A percentile compares a stretch with the other conserved stretches of the same genome.
These are phyloP conservation scores for Paramormyrops kingsleyae DNA, from an alignment of 2,113 vertebrate genomes.

Conservation along the genomic window DNA sequence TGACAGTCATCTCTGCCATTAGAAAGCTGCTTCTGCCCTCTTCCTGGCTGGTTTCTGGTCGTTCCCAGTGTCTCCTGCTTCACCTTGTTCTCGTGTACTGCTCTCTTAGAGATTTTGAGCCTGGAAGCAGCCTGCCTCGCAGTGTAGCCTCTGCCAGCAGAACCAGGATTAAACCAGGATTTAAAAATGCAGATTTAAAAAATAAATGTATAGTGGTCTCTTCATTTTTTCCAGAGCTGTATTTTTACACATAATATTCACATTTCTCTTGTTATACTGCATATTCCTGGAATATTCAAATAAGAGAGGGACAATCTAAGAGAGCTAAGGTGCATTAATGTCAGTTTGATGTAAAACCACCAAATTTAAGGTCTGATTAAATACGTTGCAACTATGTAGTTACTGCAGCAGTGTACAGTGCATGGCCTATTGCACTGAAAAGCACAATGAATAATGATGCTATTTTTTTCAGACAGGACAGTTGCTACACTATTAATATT, in stretches of 20 bases:
- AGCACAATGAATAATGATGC: not conserved
- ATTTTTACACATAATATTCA: not conserved
- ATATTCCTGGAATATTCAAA: not conserved
- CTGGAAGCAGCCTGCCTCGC: not conserved
- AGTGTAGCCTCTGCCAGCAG: not conserved
- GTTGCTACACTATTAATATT: constrained; percentile 15
- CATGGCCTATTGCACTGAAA: not conserved
- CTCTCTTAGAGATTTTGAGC: not conserved
- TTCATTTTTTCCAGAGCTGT: not conserved
- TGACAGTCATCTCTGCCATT: not conserved
- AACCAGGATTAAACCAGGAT: not conserved
- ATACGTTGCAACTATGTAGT: not conserved
- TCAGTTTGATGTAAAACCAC: not conserved
- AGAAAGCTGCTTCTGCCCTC: not conserved
- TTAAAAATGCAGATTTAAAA: not conserved
- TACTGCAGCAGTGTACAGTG: not conserved
- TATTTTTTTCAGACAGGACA: constrained; percentile 8
- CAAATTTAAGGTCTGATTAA: not conserved
- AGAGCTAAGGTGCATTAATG: not conserved
- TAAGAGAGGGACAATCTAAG: not conserved
- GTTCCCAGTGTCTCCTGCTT: not conserved
- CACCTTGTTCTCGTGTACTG: not conserved
- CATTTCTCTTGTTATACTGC: not conserved
- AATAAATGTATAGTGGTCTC: not conserved
- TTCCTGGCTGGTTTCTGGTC: not conserved